A percentile compares a stretch with the other conserved stretches of the same genome.
These are phyloP conservation scores for Clitarchus hookeri DNA, from an alignment of 2,888 invertebrate species.

Conservation along the genomic window DNA sequence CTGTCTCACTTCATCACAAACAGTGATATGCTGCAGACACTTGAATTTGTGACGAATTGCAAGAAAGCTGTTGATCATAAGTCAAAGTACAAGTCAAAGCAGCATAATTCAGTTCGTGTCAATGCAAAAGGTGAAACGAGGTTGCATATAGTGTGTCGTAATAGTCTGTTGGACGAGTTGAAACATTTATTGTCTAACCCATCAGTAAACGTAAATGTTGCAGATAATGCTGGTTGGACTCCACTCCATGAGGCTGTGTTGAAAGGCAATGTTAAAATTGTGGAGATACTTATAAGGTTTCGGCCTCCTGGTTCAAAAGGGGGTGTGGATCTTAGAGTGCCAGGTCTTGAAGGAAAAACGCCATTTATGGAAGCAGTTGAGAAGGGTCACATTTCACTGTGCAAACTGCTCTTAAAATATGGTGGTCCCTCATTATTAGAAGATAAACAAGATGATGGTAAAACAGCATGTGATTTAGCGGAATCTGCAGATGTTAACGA, in stretches of 20 bases:
- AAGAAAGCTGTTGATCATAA: background rate
- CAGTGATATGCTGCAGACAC: background rate
- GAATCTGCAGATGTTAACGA: background rate
- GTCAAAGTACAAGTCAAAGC: background rate
- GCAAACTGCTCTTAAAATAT: background rate
- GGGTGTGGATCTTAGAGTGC: background rate
- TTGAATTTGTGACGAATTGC: background rate
- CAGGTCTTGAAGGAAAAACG: background rate
- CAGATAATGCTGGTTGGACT: slow-evolving; percentile 29
- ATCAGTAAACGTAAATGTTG: slow-evolving; percentile 20
- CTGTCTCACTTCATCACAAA: background rate
- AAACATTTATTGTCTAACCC: slow-evolving; percentile 11
- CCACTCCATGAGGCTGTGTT: slow-evolving; percentile 28
- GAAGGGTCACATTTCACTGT: background rate
- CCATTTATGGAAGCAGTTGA: background rate
- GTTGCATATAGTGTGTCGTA: slow-evolving; percentile 25
- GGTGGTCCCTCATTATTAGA: background rate
- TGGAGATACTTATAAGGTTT: background rate
- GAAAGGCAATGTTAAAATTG: background rate
- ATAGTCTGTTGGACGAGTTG: background rate
- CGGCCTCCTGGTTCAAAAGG: background rate
- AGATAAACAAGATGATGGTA: background rate
- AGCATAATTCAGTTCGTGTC: background rate
- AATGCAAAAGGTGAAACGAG: slow-evolving; percentile 28
- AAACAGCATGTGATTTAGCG: background rate